phyloP scores from a whole-genome alignment of 2,888 invertebrate species.

The Biston stratarius region DNA sequence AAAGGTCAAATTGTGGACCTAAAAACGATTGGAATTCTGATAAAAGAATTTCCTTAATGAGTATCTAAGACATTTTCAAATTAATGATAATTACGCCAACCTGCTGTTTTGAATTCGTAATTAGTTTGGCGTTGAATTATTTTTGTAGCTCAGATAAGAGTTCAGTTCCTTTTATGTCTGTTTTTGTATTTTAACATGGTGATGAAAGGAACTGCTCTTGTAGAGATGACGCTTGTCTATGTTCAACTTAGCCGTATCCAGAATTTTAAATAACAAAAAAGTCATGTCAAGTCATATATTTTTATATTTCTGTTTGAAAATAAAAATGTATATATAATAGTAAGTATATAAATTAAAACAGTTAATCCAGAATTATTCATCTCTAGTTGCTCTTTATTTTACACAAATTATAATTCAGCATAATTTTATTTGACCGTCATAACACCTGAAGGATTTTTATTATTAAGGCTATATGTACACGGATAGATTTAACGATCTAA shows the following conservation, averaged over 20 bases:
- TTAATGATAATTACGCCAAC: not conserved
- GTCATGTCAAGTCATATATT: too few species aligned
- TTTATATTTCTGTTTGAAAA: too few species aligned
- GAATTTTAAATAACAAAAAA: too few species aligned
- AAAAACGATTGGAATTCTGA: slow-evolving; percentile 8
- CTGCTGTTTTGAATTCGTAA: slow-evolving; percentile 2
- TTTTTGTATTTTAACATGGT: too few species aligned
- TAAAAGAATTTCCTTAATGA: slow-evolving; percentile 14
- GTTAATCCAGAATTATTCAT: not conserved
- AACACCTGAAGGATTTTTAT: not conserved
- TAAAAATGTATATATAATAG: too few species aligned
- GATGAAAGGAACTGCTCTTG: too few species aligned
- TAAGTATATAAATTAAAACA: not conserved
- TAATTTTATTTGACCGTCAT: slow-evolving; percentile 14
- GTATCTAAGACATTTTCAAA: slow-evolving; percentile 8
- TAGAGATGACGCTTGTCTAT: too few species aligned
- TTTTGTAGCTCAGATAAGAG: not conserved
- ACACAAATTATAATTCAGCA: not conserved
- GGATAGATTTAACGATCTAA: not conserved
- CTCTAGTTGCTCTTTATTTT: not conserved
- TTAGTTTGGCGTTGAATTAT: not conserved
- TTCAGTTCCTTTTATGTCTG: too few species aligned
- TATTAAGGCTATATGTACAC: not conserved
- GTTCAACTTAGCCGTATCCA: too few species aligned
- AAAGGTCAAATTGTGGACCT: slow-evolving; percentile 3